A percentile compares a stretch with the other conserved stretches of the same genome.
Conservation (phyloP, 2,888 invertebrate genomes). For the Trypoxylon attenuatum region DNA sequence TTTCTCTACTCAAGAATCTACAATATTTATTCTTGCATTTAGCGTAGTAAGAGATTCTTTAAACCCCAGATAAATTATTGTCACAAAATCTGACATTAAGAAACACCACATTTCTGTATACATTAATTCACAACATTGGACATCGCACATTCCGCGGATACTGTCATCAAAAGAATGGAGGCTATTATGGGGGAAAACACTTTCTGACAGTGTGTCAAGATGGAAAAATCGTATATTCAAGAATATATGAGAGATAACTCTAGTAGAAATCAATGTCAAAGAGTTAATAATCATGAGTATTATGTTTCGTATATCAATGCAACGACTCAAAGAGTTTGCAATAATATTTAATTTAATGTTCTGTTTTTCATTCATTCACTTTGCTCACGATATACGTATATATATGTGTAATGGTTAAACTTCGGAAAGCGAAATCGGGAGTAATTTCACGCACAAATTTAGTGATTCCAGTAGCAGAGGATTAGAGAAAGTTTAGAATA, state of each 20-base stretch:
- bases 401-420: not conserved
- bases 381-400: not conserved
- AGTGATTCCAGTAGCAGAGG: not conserved
- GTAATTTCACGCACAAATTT: constrained; percentile 2
- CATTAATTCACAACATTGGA: constrained; percentile 23
- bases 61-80: constrained; percentile 37
- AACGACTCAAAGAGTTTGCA: not conserved
- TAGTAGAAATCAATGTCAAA: constrained; percentile 1
- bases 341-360: constrained; percentile 13
- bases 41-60: constrained; percentile 30
- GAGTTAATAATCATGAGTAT: constrained; percentile 13
- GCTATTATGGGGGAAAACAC: constrained; percentile 2
- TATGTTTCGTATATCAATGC: not conserved
- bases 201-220: constrained; percentile 1
- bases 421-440: not conserved
- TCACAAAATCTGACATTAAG: constrained; percentile 12
- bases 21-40: constrained; percentile 53
- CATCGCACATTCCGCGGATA: constrained; percentile 41
- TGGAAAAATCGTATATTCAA: not conserved
- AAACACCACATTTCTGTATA: constrained; percentile 7
- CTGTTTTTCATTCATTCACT: too few relatives aligned
- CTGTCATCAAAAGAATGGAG: constrained; percentile 2
- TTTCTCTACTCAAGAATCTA: constrained; percentile 6
- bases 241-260: not conserved
- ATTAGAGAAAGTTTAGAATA: not conserved